Conservation (phyloP, 2,113 vertebrate species). For the Tiliqua scincoides region DNA sequence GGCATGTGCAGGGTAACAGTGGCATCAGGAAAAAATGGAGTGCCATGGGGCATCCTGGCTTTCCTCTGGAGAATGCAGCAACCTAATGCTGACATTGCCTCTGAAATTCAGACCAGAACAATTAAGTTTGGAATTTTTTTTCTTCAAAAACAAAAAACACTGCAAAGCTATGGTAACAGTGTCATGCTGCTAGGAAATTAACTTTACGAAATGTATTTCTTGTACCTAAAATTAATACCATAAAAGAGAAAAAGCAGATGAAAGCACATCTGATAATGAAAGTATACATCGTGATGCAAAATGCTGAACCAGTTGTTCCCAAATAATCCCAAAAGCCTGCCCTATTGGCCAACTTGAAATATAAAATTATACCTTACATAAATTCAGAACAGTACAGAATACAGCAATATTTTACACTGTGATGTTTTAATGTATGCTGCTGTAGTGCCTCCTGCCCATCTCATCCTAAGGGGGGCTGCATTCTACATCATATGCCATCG, state of each 20-base stretch:
- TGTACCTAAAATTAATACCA: background rate
- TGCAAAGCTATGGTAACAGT: no score
- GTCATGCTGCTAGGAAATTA: background rate
- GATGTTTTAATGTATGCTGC: background rate
- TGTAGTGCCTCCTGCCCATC: no score
- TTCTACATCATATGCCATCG: no score
- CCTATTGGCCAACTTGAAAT: background rate
- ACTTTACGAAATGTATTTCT: background rate
- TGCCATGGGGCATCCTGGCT: no score
- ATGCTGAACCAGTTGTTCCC: conserved; percentile 14
- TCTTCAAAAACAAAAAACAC: background rate
- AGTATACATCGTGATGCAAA: fast-evolving
- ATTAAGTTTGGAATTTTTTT: background rate
- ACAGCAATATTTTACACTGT: background rate
- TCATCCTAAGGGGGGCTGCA: no score
- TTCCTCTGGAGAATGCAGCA: no score
- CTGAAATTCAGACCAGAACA: background rate
- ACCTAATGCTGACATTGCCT: background rate
- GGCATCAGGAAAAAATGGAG: no score
- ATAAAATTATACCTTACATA: background rate
- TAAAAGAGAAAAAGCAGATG: background rate
- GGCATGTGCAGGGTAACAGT: no score
- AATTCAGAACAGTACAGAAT: background rate
- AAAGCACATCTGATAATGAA: background rate
- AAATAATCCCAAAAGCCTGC: conserved; percentile 19